Evolutionary conservation across 1,140 invertebrate species (phyloP).

Genomic region (Rhagoletis zephyria): DNA sequence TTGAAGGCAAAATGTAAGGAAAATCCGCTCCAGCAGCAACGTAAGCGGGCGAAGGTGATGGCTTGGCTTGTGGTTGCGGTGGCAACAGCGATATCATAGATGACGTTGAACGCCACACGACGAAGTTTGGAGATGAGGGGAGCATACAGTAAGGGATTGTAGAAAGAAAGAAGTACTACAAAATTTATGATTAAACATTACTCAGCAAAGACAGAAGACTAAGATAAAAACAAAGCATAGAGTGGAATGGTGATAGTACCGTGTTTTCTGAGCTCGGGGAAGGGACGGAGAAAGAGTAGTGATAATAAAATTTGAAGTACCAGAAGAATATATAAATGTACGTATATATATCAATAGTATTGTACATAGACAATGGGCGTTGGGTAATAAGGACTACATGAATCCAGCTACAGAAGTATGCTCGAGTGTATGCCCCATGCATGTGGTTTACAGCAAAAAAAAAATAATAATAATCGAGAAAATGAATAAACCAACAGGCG

Average conservation of each 20-base stretch:
- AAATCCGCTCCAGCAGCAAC: not conserved
- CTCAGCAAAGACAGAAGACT: not conserved
- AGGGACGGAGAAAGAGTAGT: not conserved
- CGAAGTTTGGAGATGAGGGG: not conserved
- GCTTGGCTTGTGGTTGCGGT: not conserved
- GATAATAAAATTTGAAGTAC: constrained; percentile 38
- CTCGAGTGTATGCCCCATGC: not conserved
- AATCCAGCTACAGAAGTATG: not conserved
- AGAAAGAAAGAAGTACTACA: not conserved
- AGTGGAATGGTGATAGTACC: not conserved
- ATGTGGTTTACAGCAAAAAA: too few relatives aligned
- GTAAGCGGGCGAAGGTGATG: not conserved
- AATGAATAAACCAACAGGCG: not conserved
- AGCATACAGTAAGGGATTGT: not conserved
- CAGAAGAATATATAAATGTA: not conserved
- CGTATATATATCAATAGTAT: too few relatives aligned
- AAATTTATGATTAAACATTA: constrained; percentile 28
- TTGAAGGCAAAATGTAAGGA: not conserved
- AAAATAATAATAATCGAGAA: not conserved
- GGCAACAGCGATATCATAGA: not conserved
- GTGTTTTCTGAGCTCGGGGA: not conserved
- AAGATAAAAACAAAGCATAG: constrained; percentile 18
- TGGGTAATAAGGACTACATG: too few relatives aligned
- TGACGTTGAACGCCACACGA: too few relatives aligned
- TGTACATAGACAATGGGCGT: too few relatives aligned